These are phyloP conservation scores for Patella vulgata DNA, from an alignment of 1,140 invertebrate species.

Conservation along the genomic window DNA sequence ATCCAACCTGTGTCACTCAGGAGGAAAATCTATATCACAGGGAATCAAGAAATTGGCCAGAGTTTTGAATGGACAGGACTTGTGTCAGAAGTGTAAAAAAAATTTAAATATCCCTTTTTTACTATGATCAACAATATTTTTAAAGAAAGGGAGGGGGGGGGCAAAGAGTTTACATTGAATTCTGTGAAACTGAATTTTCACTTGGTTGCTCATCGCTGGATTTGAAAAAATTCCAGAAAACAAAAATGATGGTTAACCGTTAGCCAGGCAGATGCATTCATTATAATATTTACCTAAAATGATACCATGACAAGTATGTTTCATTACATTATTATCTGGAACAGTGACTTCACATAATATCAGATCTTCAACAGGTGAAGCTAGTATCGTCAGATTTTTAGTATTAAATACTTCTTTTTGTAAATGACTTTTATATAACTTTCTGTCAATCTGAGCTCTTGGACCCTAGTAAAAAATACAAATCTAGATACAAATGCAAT, in stretches of 20 bases:
- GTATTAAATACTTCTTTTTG: constrained; percentile 80
- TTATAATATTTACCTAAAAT: constrained; percentile 70
- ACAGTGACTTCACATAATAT: constrained; percentile 70
- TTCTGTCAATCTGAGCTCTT: constrained; percentile 89
- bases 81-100: too few relatives aligned
- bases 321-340: constrained; percentile 39
- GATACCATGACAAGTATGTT: constrained; percentile 71
- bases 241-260: too few relatives aligned
- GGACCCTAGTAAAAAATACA: constrained; percentile 71
- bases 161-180: constrained; percentile 4
- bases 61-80: too few relatives aligned
- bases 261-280: too few relatives aligned
- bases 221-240: too few relatives aligned
- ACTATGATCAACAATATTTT: too few relatives aligned
- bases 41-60: too few relatives aligned
- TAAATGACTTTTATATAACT: constrained; percentile 84
- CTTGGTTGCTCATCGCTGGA: not conserved
- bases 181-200: not conserved
- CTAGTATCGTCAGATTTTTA: constrained; percentile 77
- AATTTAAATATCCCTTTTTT: too few relatives aligned
- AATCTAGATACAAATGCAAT: not conserved
- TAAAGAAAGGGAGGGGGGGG: too few relatives aligned
- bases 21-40: too few relatives aligned
- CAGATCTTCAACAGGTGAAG: constrained; percentile 86
- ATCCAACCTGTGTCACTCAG: too few relatives aligned